Percentiles rank a stretch among this genome's conserved stretches.
phyloP scores from a whole-genome alignment of 1,140 invertebrate species.

The Musca vetustissima region DNA sequence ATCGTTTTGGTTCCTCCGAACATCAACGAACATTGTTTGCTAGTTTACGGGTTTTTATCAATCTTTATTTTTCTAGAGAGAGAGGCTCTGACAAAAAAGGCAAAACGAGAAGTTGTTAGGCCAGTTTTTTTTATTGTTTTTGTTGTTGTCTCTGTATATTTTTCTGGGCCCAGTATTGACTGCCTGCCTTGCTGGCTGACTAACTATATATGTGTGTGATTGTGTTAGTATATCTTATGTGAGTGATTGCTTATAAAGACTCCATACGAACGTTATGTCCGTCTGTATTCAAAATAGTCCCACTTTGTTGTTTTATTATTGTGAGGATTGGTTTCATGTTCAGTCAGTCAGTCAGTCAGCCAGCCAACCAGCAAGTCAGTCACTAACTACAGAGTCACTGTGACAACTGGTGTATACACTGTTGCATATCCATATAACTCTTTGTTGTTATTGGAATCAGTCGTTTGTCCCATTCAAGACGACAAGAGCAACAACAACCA shows the following conservation, averaged over 20 bases:
- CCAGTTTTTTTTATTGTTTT: constrained; percentile 35
- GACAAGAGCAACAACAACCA: too few species aligned
- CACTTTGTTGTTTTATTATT: not conserved
- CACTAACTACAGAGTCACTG: too few species aligned
- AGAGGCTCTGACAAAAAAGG: constrained; percentile 29
- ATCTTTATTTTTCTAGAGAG: too few species aligned
- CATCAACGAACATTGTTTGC: too few species aligned
- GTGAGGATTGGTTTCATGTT: not conserved
- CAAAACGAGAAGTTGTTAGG: constrained; percentile 44
- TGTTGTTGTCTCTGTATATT: not conserved
- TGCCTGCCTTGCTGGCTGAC: not conserved
- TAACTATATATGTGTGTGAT: not conserved
- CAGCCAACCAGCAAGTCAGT: too few species aligned
- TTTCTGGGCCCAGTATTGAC: not conserved
- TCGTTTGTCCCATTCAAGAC: not conserved
- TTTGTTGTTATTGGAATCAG: not conserved
- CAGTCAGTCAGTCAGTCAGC: not conserved
- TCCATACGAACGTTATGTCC: too few species aligned
- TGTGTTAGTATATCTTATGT: too few species aligned
- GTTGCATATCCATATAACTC: not conserved
- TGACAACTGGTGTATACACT: too few species aligned
- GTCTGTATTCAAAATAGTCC: too few species aligned
- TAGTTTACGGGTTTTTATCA: too few species aligned
- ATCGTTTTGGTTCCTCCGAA: too few species aligned
- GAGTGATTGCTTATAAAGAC: too few species aligned